Conservation (phyloP, 2,888 invertebrate species). For the Magallana nippona region DNA sequence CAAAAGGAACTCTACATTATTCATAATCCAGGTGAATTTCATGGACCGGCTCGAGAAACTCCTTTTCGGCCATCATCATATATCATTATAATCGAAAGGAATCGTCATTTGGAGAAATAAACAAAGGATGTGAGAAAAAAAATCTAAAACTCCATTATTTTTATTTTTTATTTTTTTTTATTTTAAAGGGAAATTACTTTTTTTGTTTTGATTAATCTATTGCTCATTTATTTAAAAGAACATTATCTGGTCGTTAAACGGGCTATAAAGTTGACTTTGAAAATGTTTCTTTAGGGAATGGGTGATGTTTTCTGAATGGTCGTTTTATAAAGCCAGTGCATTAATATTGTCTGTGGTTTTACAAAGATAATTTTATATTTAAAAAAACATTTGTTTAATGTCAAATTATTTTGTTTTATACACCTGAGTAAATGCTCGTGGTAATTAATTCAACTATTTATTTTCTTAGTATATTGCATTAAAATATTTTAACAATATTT, state of each 20-base stretch:
- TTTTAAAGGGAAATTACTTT: not conserved
- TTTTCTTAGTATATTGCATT: no score
- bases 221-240: constrained; percentile 9
- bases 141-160: not conserved
- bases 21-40: constrained; percentile 27
- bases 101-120: constrained; percentile 21
- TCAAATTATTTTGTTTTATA: not conserved
- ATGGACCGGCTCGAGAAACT: not conserved
- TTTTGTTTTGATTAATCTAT: constrained; percentile 31
- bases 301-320: not conserved
- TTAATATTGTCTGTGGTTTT: constrained; percentile 9
- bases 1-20: constrained; percentile 26
- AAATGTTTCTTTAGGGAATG: not conserved
- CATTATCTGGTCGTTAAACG: constrained; percentile 19
- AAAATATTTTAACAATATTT: no score
- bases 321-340: not conserved
- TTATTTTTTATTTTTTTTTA: not conserved
- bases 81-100: constrained; percentile 10
- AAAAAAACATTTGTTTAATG: constrained; percentile 10
- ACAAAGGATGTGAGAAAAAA: not conserved
- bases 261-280: not conserved
- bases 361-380: not conserved
- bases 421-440: not conserved
- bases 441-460: not conserved
- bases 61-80: not conserved